Percentiles rank a stretch among this genome's conserved stretches.
phyloP scores from a whole-genome alignment of 2,113 vertebrate species.

The Tragelaphus strepsiceros region DNA sequence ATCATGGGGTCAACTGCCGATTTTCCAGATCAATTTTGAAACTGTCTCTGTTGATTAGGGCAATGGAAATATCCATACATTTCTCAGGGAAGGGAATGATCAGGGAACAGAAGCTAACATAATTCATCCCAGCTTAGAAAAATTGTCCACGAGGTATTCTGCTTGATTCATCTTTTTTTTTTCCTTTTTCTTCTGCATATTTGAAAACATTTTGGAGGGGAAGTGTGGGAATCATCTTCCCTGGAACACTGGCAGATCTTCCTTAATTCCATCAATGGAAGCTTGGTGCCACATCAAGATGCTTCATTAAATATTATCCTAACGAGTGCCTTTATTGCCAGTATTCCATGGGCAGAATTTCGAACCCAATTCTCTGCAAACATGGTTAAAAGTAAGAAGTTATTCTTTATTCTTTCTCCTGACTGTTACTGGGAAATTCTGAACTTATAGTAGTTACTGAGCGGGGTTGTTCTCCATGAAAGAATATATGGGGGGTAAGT shows the following conservation, averaged over 20 bases:
- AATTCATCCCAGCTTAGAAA: constrained; percentile 58
- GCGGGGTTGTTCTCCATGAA: not conserved
- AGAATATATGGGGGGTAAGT: not conserved
- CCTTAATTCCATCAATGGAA: constrained; percentile 69
- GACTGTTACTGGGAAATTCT: not conserved
- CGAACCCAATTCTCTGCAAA: not conserved
- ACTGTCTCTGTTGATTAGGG: constrained; percentile 62
- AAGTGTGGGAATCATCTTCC: constrained; percentile 65
- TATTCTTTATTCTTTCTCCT: not conserved
- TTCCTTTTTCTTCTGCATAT: not conserved
- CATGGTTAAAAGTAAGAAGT: not conserved
- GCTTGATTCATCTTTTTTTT: constrained; percentile 40
- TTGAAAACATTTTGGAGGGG: constrained; percentile 55
- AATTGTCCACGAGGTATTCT: constrained; percentile 32
- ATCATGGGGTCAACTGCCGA: constrained; percentile 75
- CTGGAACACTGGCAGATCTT: constrained; percentile 62
- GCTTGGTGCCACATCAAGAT: constrained; percentile 30
- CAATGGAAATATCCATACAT: constrained; percentile 32
- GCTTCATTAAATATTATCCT: constrained; percentile 30
- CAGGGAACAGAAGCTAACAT: constrained; percentile 71
- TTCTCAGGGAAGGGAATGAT: constrained; percentile 56
- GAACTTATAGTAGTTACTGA: not conserved
- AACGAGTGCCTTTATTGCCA: not conserved
- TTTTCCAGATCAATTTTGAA: constrained; percentile 77
- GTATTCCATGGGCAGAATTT: not conserved